Evolutionary conservation across 2,888 invertebrate species (phyloP), one percentile per base, ranked within the genome.

Genomic region (Athrips mouffetella): DNA sequence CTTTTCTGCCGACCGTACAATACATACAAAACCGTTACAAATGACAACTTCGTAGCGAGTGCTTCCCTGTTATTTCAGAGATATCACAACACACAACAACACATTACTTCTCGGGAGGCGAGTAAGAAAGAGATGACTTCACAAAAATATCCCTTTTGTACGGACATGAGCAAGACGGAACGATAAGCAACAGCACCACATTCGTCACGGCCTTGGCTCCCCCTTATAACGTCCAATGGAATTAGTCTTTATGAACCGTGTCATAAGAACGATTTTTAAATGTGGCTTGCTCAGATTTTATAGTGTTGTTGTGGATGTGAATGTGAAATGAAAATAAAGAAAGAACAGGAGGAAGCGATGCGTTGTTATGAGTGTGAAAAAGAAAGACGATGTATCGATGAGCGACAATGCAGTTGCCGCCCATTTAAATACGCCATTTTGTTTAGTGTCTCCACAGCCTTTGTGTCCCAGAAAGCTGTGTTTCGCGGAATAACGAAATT

Each of bases 81-180:
- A 88, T 89, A 89, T 89, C 89, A 89, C 88, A 89, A 89, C 89
- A 89, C 86, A 80, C 84, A 87, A 88, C 83, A 88, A 88, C 86
- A 86, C 83, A 85, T 87, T 87, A 86, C 84, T 87, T 80, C 86
- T 84, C 76, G 80, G 78, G 75, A 80, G 74, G 73, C 66, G 70
- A 66, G 82, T 59, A 63, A 52, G 78, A 87, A 70, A 64, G 80
- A 65, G 82, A 86, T 59, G 67, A 65, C 67, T 55, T 63, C 71
- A 76, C 67, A 76, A 84, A 84, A 83, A 83, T 77, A 73, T 62
- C 62, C 58, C 70, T 64, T 62, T 67, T 66, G 54, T 57, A 55
- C 53, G 58, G 42, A 74, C 54, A 54, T 45, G 77, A 88, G 51
- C 71, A 65, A 70, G 86, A 86, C 62, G 55, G 72, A 73, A 63